Base-by-base conservation (phyloP, 37 sponge, comb jelly and placozoan genomes). In the Agelas oroides region DNA sequence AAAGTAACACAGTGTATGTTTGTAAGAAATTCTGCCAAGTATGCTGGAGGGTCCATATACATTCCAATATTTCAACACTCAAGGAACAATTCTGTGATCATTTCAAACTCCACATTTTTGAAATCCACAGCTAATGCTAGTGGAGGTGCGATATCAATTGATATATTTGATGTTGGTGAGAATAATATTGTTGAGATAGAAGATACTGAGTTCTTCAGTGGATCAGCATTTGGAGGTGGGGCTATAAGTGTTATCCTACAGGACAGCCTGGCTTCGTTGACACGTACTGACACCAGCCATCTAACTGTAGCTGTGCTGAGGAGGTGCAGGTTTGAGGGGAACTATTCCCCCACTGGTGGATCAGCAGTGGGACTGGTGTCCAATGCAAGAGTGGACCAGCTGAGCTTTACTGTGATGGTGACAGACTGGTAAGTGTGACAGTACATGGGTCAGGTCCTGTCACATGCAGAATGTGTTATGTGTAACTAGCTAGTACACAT, bases 111-210 rank as follows among this genome's bases (percentile, higher is more conserved):
- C 13, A 66, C 35, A 23, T 85, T 90, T 59, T 39, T n/a, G 16
- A 73, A 75, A 23, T 81, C 80, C 61, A 28, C 28, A 0, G 32
- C 59, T 79, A 36, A 28, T 11, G 31, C 33, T 24, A 72, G 62
- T 69, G 91, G 91, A 25, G 91, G 91, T 15, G 91, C 63, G 0
- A 74, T 90, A 20, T 67, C 80, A 53, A 41, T 90, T 58, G 69
- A 85, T 64, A 80, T 62, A 0, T 85, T 85, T 58, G 56, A 85
- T 19, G 64, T 62, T 2, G 34, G 75, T 20, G 20, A 65, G 52
- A 31, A 33, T 41, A 89, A 89, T 52, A 25, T 18, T 1, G 16
- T 89, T 12, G 18, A 18, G 23, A 33, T 89, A 20, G 23, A 24
- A 3, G 75, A 89, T 33, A 73, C 73, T 24, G 15, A 16, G 0